Evolutionary conservation across 2,797 vertebrate species (phyloP).

Genomic region (Cheracebus regulus): DNA sequence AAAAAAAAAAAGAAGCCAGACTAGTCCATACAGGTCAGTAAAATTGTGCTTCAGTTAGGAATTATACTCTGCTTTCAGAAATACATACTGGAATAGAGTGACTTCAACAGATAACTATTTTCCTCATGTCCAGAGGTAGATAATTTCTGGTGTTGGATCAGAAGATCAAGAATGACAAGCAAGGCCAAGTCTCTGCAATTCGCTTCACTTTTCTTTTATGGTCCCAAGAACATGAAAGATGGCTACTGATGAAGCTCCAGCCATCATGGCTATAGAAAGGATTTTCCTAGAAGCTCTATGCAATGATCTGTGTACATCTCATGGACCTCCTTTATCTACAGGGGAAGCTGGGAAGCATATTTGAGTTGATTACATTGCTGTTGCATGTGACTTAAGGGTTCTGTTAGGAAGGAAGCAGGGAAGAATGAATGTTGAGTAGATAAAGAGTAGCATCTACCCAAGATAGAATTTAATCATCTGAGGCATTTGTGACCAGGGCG

Average conservation of each 20-base stretch:
- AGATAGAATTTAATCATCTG: not conserved
- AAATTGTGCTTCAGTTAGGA: not conserved
- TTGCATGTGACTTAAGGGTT: not conserved
- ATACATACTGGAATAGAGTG: not conserved
- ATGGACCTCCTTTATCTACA: not conserved
- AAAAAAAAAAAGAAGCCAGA: not conserved
- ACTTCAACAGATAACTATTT: not conserved
- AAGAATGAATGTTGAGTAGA: not conserved
- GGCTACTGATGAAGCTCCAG: not conserved
- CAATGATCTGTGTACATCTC: not conserved
- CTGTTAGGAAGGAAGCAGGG: not conserved
- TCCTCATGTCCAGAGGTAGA: not conserved
- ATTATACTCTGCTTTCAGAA: conserved; percentile 6
- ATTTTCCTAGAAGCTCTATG: not conserved
- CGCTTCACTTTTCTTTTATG: not conserved
- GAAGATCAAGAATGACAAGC: not conserved
- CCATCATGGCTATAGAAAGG: not conserved
- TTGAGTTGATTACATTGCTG: not conserved
- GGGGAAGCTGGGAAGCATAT: not conserved
- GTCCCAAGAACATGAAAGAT: not conserved
- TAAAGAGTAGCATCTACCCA: not conserved
- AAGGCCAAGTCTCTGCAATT: not conserved
- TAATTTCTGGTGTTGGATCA: not conserved
- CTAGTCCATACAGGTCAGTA: not conserved
- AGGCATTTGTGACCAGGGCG: not conserved